A percentile compares a stretch with the other conserved stretches of the same genome.
Evolutionary conservation across 2,888 invertebrate genomes (phyloP).

Genomic region (Gandaritis pyraliata): DNA sequence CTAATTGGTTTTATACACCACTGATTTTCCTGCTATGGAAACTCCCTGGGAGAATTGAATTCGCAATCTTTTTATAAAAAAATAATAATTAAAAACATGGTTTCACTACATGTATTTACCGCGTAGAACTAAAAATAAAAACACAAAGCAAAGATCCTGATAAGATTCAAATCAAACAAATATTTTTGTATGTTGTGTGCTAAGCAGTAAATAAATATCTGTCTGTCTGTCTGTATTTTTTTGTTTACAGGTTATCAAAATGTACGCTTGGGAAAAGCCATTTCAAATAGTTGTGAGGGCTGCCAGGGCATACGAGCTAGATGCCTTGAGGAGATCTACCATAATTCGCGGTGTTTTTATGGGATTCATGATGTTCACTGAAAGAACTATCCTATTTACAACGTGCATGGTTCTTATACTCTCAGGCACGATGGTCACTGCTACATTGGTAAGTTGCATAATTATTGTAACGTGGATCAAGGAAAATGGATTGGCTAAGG

Average conservation of each 20-base stretch:
- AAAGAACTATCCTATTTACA: constrained; percentile 88
- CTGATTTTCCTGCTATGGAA: too few species aligned
- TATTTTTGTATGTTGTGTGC: too few species aligned
- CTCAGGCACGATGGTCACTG: constrained; percentile 65
- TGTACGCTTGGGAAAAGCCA: constrained; percentile 97
- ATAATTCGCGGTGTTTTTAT: constrained; percentile 87
- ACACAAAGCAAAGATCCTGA: too few species aligned
- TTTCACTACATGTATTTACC: too few species aligned
- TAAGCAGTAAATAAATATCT: too few species aligned
- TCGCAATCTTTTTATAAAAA: too few species aligned
- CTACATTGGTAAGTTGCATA: constrained; percentile 59
- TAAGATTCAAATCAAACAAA: background rate
- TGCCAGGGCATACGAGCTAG: constrained; percentile 84
- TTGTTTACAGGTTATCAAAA: constrained; percentile 90
- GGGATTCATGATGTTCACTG: constrained; percentile 89
- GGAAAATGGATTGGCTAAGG: background rate
- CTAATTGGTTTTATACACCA: too few species aligned
- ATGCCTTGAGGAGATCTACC: constrained; percentile 82
- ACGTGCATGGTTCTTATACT: constrained; percentile 77
- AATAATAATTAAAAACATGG: too few species aligned
- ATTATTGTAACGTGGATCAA: background rate
- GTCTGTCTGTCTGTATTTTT: background rate
- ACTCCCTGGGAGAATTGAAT: too few species aligned
- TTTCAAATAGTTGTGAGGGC: constrained; percentile 88
- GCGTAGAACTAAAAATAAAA: too few species aligned